Evolutionary conservation across 1,140 invertebrate genomes (phyloP).

Genomic region (Drosophila kohkoa): DNA sequence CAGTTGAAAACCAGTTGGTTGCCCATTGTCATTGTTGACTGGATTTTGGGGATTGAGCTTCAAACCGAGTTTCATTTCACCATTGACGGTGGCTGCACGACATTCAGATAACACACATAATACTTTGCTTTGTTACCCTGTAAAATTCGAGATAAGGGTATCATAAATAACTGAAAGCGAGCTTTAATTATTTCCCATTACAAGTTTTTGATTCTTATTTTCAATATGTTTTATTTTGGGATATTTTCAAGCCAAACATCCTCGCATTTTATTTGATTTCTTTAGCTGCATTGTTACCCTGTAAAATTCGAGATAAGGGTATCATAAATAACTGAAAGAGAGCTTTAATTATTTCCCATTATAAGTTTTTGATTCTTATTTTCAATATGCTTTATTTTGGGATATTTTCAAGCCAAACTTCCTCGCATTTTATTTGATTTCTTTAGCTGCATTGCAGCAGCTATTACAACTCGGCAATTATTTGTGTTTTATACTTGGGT

Average conservation of each 20-base stretch:
- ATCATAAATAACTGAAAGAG: too few species aligned
- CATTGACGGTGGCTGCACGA: conserved; percentile 26
- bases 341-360: too few species aligned
- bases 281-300: conserved; percentile 46
- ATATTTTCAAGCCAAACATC: background rate
- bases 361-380: too few species aligned
- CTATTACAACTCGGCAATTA: conserved; percentile 49
- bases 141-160: too few species aligned
- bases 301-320: too few species aligned
- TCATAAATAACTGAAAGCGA: too few species aligned
- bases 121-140: conserved; percentile 60
- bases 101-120: conserved; percentile 67
- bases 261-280: conserved; percentile 10
- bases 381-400: too few species aligned
- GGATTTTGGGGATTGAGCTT: conserved; percentile 28
- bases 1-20: conserved; percentile 32
- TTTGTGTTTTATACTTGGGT: conserved; percentile 12
- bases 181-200: too few species aligned
- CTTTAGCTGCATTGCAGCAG: conserved; percentile 53
- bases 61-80: conserved; percentile 27
- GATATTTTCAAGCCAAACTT: background rate
- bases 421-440: conserved; percentile 6
- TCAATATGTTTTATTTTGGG: too few species aligned
- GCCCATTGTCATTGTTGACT: conserved; percentile 30
- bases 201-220: too few species aligned